Evolutionary conservation across 2,888 invertebrate genomes (phyloP).

Genomic region (Mesochorus sp.): DNA sequence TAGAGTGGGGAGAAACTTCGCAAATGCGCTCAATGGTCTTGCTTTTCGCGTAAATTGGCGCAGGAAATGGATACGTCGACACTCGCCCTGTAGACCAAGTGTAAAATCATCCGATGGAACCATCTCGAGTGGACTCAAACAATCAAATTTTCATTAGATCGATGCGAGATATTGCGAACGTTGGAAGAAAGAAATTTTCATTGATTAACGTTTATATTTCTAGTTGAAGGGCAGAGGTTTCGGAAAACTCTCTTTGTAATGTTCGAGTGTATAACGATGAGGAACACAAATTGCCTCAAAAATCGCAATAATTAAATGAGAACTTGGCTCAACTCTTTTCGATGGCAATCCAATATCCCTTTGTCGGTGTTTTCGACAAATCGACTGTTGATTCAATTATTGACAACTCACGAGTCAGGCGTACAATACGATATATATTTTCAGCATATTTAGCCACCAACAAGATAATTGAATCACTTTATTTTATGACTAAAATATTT

Average conservation of each 20-base stretch:
- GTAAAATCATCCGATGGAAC: too few relatives aligned
- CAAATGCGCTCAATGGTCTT: neutral
- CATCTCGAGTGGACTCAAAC: too few relatives aligned
- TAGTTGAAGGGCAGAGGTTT: neutral
- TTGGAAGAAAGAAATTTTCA: too few relatives aligned
- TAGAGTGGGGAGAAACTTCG: slow-evolving; percentile 9
- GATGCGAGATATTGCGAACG: too few relatives aligned
- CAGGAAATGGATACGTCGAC: neutral
- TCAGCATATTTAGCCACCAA: neutral
- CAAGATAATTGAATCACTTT: too few relatives aligned
- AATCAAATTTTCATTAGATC: too few relatives aligned
- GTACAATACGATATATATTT: neutral
- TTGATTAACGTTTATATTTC: too few relatives aligned
- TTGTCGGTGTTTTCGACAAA: slow-evolving; percentile 3
- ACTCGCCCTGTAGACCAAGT: neutral
- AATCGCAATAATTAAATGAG: slow-evolving; percentile 7
- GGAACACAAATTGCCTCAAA: neutral
- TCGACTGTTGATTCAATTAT: neutral
- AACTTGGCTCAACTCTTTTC: neutral
- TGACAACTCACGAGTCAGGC: neutral
- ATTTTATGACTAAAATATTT: too few relatives aligned
- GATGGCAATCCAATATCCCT: slow-evolving; percentile 8
- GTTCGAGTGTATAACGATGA: too few relatives aligned
- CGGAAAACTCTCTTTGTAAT: too few relatives aligned
- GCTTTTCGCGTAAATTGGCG: neutral